Evolutionary conservation across 2,888 invertebrate genomes (phyloP).

Genomic region (Epicampocera succincta): DNA sequence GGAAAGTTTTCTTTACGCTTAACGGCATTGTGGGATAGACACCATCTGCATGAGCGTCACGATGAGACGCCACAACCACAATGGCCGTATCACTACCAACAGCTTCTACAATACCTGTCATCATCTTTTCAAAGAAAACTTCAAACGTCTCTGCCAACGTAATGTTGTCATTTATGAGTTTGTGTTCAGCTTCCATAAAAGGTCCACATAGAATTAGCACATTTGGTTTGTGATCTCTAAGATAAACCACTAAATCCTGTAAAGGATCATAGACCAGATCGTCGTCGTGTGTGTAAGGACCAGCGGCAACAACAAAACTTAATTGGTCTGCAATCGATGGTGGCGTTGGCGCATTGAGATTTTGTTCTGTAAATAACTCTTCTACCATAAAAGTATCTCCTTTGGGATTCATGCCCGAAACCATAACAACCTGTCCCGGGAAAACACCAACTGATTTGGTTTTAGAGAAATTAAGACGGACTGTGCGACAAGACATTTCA

Average conservation of each 20-base stretch:
- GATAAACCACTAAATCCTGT: conserved; percentile 87
- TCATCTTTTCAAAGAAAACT: conserved; percentile 87
- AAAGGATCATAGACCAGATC: conserved; percentile 91
- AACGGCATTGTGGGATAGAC: conserved; percentile 93
- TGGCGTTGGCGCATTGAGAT: conserved; percentile 80
- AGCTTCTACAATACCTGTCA: conserved; percentile 85
- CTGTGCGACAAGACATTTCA: conserved; percentile 83
- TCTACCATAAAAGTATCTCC: conserved; percentile 87
- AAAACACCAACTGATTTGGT: conserved; percentile 80
- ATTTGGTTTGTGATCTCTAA: conserved; percentile 88
- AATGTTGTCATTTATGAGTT: conserved; percentile 84
- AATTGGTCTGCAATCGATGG: conserved; percentile 83
- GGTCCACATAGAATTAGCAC: conserved; percentile 92
- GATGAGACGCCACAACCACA: conserved; percentile 88
- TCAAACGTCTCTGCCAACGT: conserved; percentile 87
- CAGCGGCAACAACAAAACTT: conserved; percentile 89
- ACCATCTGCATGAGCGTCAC: conserved; percentile 89
- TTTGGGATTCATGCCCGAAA: conserved; percentile 88
- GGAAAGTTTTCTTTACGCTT: conserved; percentile 83
- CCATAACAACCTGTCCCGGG: conserved; percentile 84
- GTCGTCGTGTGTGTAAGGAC: conserved; percentile 91
- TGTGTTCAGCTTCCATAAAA: conserved; percentile 88
- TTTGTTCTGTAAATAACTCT: conserved; percentile 85
- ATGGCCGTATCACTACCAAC: conserved; percentile 88
- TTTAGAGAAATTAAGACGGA: conserved; percentile 82